Evolutionary conservation across 64 coral and sea anemone species (phyloP).

Genomic region (Platygyra sinensis): DNA sequence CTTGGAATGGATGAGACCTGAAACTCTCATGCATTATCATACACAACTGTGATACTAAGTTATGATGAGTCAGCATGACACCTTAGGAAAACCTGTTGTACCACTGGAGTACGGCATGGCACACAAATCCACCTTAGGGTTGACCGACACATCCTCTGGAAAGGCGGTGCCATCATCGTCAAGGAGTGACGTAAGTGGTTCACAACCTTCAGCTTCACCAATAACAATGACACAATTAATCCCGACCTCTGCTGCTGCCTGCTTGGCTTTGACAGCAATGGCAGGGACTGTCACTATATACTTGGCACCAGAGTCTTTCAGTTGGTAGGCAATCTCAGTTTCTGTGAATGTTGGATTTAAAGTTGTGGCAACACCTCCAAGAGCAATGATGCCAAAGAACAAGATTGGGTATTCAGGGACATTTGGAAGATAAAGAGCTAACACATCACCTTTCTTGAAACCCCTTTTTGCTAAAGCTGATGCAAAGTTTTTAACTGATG

Average conservation of each 20-base stretch:
- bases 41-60: constrained; percentile 32
- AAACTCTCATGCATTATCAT: constrained; percentile 8
- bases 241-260: constrained; percentile 33
- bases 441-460: constrained; percentile 61
- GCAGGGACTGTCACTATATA: constrained; percentile 52
- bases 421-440: constrained; percentile 66
- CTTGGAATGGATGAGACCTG: neutral
- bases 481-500: constrained; percentile 45
- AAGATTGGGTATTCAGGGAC: constrained; percentile 63
- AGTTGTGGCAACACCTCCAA: constrained; percentile 66
- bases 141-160: constrained; percentile 54
- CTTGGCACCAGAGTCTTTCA: constrained; percentile 45
- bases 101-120: constrained; percentile 87
- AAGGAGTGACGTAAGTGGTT: constrained; percentile 1
- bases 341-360: constrained; percentile 60
- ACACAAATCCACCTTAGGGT: constrained; percentile 64
- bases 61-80: constrained; percentile 69
- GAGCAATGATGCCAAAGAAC: constrained; percentile 41
- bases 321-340: constrained; percentile 64
- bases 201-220: constrained; percentile 48
- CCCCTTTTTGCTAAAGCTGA: constrained; percentile 64
- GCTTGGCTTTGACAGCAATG: constrained; percentile 45
- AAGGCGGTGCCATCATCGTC: constrained; percentile 57
- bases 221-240: constrained; percentile 49
- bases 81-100: constrained; percentile 84